Base-by-base conservation (phyloP, 2,888 invertebrate species). In the Calameuta idolon region DNA sequence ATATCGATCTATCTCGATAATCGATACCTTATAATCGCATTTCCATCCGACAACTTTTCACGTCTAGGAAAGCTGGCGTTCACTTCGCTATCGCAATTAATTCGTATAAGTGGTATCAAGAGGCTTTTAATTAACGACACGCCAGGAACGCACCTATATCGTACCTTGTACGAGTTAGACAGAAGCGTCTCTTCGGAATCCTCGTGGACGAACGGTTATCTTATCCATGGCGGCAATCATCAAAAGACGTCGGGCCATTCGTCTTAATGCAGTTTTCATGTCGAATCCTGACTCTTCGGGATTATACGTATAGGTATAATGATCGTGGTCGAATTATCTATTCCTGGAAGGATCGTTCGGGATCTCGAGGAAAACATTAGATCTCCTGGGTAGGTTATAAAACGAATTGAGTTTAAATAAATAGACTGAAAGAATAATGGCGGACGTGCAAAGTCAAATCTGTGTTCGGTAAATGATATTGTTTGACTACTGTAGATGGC, bases 251-350 rank as follows among this genome's bases (percentile, higher is more conserved):
- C 78, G 76, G 82, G 83, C 81, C 80, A 83, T 83, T 84, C 84
- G 85, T 85, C 87, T 87, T 87, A 87, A 89, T 88, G 88, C 86
- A 84, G 85, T 89, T 88, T 87, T 85, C 89, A 85, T 89, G 87
- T 88, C 80, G 71, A 31, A 71, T 71, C 71, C 71, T 71, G 31
- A 15, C 31, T 34, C n/a, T n/a, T 71, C 30, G 15, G 31, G 31
- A 31, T 34, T 31, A 30, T 68, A 73, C n/a, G 31, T 73, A 34
- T 73, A 30, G 33, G 69, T 30, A 75, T 34, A 68, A 23, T 69
- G 34, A 34, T 34, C 33, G 75, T 1, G 69, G 73, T 23, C 30
- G 37, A 55, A 77, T 77, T 40, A 77, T 73, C 77, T 77, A 69
- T 74, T 74, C 73, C 34, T 71, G 71, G 71, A 71, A 71, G 31